phyloP scores from a whole-genome alignment of 2,113 vertebrate genomes.

The Catagonus wagneri region DNA sequence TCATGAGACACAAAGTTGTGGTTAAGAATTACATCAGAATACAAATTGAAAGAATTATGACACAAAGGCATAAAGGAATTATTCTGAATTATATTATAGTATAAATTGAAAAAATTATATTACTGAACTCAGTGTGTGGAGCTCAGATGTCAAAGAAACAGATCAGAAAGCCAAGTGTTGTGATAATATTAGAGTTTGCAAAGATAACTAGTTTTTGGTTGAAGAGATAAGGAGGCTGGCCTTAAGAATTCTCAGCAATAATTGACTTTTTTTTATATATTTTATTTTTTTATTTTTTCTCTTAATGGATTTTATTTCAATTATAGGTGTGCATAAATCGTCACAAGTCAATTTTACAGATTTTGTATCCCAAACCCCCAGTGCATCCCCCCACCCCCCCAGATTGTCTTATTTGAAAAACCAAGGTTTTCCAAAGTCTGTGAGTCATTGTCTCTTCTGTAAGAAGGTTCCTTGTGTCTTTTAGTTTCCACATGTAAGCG shows the following conservation, averaged over 20 bases:
- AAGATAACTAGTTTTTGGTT: neutral
- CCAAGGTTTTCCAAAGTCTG: too few relatives aligned
- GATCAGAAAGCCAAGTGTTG: neutral
- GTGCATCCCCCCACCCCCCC: too few relatives aligned
- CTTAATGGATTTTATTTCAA: too few relatives aligned
- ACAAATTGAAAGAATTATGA: neutral
- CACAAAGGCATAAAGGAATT: neutral
- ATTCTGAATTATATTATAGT: neutral
- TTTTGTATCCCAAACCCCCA: too few relatives aligned
- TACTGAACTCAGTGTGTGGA: rapidly evolving
- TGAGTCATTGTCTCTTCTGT: too few relatives aligned
- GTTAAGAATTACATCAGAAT: neutral
- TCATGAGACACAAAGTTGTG: neutral
- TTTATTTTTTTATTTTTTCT: too few relatives aligned
- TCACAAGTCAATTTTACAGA: too few relatives aligned
- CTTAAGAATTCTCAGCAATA: neutral
- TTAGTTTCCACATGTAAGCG: too few relatives aligned
- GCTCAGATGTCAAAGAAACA: neutral
- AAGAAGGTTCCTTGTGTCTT: too few relatives aligned
- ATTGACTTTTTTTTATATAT: too few relatives aligned
- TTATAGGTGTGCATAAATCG: too few relatives aligned
- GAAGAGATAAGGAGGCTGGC: neutral
- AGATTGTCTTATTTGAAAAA: too few relatives aligned
- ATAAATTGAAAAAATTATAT: neutral
- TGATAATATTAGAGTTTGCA: neutral